These are phyloP conservation scores for Schlechtendalia chinensis DNA, from an alignment of 1,140 invertebrate genomes.

Conservation along the genomic window DNA sequence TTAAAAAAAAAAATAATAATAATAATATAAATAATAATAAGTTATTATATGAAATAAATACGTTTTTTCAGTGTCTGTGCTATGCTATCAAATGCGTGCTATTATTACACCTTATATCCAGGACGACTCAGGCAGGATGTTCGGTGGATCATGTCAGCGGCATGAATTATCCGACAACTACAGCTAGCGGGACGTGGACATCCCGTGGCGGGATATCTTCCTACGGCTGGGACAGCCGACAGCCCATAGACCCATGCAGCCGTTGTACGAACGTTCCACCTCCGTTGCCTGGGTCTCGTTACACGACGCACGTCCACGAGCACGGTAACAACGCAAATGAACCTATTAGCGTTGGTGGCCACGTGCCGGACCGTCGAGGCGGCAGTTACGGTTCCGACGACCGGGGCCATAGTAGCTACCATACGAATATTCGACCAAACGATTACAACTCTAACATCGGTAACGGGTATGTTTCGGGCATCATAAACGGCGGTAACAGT, in stretches of 20 bases:
- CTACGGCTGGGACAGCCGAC: slow-evolving; percentile 51
- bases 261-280: slow-evolving; percentile 25
- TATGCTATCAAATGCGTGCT: slow-evolving; percentile 12
- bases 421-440: neutral
- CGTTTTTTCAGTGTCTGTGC: neutral
- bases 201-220: slow-evolving; percentile 53
- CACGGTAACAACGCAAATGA: neutral
- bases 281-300: slow-evolving; percentile 32
- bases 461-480: neutral
- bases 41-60: neutral
- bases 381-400: neutral
- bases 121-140: slow-evolving; percentile 25
- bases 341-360: slow-evolving; percentile 13
- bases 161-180: slow-evolving; percentile 52
- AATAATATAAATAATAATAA: neutral
- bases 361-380: neutral
- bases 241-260: slow-evolving; percentile 41
- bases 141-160: slow-evolving; percentile 33
- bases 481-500: slow-evolving; percentile 3
- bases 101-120: slow-evolving; percentile 20
- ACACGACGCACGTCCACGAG: neutral
- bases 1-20: too few relatives aligned
- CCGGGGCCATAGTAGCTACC: neutral
- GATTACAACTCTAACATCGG: neutral
- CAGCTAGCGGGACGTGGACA: slow-evolving; percentile 55